A percentile compares a stretch with the other conserved stretches of the same genome.
These are phyloP conservation scores for Zoanthus gigantus DNA, from an alignment of 92 coral and sea anemone genomes.

Conservation along the genomic window DNA sequence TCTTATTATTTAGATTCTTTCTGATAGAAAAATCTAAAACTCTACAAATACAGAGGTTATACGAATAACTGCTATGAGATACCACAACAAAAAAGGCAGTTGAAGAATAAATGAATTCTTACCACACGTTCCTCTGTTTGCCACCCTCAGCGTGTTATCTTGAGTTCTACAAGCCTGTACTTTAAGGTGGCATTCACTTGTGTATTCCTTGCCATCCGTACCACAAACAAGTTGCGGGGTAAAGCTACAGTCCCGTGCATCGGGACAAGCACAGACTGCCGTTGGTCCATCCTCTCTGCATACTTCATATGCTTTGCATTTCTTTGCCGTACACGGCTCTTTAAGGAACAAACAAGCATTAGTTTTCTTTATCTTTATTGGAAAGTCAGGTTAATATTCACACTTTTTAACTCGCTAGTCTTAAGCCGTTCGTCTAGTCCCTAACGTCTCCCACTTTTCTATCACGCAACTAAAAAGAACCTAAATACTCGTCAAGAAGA, in stretches of 20 bases:
- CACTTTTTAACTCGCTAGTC: too few relatives aligned
- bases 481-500: too few relatives aligned
- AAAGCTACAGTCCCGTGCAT: conserved; percentile 76
- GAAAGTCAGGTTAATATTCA: too few relatives aligned
- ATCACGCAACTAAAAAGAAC: too few relatives aligned
- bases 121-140: conserved; percentile 89
- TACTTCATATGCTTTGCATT: conserved; percentile 70
- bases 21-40: too few relatives aligned
- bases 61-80: background rate
- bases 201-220: conserved; percentile 80
- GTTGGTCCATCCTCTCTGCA: conserved; percentile 68
- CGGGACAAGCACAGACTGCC: conserved; percentile 88
- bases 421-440: too few relatives aligned
- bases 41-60: background rate
- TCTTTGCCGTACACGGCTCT: conserved; percentile 84
- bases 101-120: background rate
- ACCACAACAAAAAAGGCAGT: background rate
- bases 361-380: too few relatives aligned
- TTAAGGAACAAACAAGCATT: background rate
- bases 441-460: too few relatives aligned
- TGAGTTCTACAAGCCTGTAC: conserved; percentile 74
- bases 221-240: conserved; percentile 92
- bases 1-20: too few relatives aligned
- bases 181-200: conserved; percentile 88
- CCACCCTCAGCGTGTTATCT: conserved; percentile 56